These are phyloP conservation scores for Tetrax tetrax DNA, from an alignment of 2,113 vertebrate species.

Conservation along the genomic window DNA sequence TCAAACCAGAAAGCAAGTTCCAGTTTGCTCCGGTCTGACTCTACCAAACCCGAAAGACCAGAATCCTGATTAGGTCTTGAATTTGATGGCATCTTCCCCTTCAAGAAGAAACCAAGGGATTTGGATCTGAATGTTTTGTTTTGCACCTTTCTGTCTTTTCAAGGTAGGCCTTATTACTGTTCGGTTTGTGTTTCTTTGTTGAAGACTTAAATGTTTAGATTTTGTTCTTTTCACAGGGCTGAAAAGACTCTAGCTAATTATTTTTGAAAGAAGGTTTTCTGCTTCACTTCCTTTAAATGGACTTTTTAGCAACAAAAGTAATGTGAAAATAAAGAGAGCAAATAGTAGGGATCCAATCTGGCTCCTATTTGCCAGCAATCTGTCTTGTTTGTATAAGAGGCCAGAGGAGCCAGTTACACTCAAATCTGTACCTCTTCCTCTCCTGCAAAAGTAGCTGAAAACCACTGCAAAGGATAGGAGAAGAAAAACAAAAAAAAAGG, in stretches of 20 bases:
- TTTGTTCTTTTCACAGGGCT: neutral
- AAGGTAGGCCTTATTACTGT: neutral
- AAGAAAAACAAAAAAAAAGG: no score
- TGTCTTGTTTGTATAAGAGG: neutral
- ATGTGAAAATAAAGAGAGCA: neutral
- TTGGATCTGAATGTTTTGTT: neutral
- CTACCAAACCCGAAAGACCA: neutral
- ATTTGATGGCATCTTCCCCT: neutral
- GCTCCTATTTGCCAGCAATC: neutral
- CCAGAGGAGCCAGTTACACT: neutral
- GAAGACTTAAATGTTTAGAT: neutral
- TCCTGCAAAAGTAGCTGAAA: neutral
- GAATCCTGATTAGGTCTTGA: neutral
- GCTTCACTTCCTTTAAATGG: neutral
- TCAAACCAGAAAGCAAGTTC: neutral
- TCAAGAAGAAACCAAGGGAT: neutral
- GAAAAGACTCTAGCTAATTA: neutral
- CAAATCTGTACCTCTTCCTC: neutral
- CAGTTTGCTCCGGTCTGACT: neutral
- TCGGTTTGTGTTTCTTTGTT: neutral
- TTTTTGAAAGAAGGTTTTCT: conserved; percentile 45
- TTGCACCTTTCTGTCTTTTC: neutral
- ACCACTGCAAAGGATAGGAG: neutral
- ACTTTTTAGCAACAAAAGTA: neutral
- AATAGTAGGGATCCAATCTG: neutral